These are phyloP conservation scores for Alfaro cultratus DNA, from an alignment of 2,797 vertebrate species.

Conservation along the genomic window DNA sequence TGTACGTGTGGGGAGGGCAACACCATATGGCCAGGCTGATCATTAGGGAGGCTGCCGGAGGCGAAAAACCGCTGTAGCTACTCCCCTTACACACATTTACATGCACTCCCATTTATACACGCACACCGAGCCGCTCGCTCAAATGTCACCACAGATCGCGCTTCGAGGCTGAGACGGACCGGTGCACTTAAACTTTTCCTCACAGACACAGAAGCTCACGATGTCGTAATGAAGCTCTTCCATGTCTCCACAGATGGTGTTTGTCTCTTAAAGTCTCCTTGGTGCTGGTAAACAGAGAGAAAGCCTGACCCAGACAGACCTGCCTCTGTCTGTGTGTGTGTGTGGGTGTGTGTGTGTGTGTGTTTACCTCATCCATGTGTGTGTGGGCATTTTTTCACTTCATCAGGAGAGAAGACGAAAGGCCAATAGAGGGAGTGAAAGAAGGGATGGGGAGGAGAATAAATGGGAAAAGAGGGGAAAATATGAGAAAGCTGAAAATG, in stretches of 20 bases:
- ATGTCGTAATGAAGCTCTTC: conserved; percentile 75
- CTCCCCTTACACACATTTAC: conserved; percentile 56
- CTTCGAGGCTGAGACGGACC: conserved; percentile 68
- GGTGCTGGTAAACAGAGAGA: conserved; percentile 69
- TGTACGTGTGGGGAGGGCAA: conserved; percentile 50
- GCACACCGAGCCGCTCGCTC: conserved; percentile 41
- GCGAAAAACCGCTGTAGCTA: conserved; percentile 70
- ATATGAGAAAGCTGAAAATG: neutral
- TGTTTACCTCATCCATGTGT: conserved; percentile 13
- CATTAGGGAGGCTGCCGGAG: conserved; percentile 78
- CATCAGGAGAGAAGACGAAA: neutral
- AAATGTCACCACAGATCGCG: conserved; percentile 70
- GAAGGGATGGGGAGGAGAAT: neutral
- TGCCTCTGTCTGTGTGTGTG: conserved; percentile 49
- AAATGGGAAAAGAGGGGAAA: neutral
- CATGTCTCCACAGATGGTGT: conserved; percentile 81
- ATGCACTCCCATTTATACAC: conserved; percentile 44
- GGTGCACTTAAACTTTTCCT: conserved; percentile 54
- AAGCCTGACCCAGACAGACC: conserved; percentile 54
- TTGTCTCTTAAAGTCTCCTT: conserved; percentile 80
- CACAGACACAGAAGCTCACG: conserved; percentile 30
- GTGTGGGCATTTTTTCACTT: conserved; percentile 27
- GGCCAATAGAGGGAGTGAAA: conserved; percentile 1
- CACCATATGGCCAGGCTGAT: conserved; percentile 78
- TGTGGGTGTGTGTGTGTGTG: conserved; percentile 10